Evolutionary conservation across 2,888 invertebrate species (phyloP).

Genomic region (Acrobasis consociella): DNA sequence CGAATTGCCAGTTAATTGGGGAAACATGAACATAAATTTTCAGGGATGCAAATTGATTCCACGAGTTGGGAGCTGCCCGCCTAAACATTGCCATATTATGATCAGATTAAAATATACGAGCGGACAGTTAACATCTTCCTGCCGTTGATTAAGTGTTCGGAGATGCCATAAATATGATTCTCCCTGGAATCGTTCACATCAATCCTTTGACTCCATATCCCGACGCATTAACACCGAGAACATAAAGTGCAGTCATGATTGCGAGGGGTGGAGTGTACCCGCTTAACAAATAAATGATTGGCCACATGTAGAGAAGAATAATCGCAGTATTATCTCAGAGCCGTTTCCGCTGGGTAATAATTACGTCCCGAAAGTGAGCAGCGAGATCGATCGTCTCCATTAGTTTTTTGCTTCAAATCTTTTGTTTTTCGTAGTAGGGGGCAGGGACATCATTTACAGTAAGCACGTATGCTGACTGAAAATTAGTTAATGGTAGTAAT

Average conservation of each 20-base stretch:
- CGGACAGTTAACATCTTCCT: constrained; percentile 65
- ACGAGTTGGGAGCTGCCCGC: constrained; percentile 52
- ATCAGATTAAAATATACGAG: constrained; percentile 70
- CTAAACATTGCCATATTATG: constrained; percentile 72
- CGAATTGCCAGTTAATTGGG: constrained; percentile 81
- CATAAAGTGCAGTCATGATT: constrained; percentile 37
- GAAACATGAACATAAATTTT: constrained; percentile 76
- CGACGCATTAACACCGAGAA: constrained; percentile 39
- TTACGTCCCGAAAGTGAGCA: constrained; percentile 40
- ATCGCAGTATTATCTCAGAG: constrained; percentile 60
- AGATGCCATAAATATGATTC: constrained; percentile 58
- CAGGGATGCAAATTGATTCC: constrained; percentile 73
- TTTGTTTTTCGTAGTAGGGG: constrained; percentile 45
- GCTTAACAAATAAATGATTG: constrained; percentile 45
- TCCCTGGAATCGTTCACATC: constrained; percentile 54
- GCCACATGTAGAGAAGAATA: constrained; percentile 53
- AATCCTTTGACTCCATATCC: constrained; percentile 54
- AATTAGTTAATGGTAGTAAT: constrained; percentile 52
- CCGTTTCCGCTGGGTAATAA: constrained; percentile 64
- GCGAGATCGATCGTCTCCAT: constrained; percentile 57
- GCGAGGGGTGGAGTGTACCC: constrained; percentile 11
- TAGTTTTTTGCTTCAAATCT: constrained; percentile 55
- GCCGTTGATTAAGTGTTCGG: constrained; percentile 67
- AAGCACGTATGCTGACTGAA: constrained; percentile 44
- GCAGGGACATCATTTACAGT: constrained; percentile 44